These are phyloP conservation scores for Sarcophaga variegata DNA, from an alignment of 2,888 invertebrate genomes.

Conservation along the genomic window DNA sequence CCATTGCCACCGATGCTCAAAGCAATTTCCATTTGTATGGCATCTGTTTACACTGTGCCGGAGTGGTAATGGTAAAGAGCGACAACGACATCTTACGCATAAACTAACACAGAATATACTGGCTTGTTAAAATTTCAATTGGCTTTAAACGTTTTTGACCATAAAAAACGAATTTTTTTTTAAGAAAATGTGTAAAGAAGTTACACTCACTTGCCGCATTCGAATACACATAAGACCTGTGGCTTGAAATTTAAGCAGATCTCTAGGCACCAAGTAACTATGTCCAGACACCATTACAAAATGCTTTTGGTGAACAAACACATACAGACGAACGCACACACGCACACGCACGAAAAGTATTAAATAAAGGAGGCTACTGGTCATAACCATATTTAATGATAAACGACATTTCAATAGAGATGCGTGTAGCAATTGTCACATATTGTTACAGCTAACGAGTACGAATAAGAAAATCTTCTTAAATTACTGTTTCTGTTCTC, in stretches of 20 bases:
- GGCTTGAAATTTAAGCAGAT: constrained; percentile 26
- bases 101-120: constrained; percentile 35
- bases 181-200: not conserved
- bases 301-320: constrained; percentile 17
- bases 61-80: too few species aligned
- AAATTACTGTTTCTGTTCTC: constrained; percentile 47
- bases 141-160: constrained; percentile 77
- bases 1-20: not conserved
- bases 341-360: not conserved
- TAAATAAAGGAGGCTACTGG: constrained; percentile 45
- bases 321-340: not conserved
- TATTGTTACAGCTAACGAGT: constrained; percentile 62
- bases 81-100: not conserved
- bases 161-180: constrained; percentile 68
- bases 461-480: constrained; percentile 49
- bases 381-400: constrained; percentile 66
- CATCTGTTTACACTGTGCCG: too few species aligned
- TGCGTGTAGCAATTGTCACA: constrained; percentile 66
- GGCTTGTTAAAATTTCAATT: constrained; percentile 74
- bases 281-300: constrained; percentile 28
- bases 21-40: not conserved
- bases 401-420: constrained; percentile 62
- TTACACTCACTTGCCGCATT: not conserved
- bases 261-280: constrained; percentile 12
- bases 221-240: not conserved